phyloP scores from a whole-genome alignment of 2,113 vertebrate species.

The Thamnaconus septentrionalis region DNA sequence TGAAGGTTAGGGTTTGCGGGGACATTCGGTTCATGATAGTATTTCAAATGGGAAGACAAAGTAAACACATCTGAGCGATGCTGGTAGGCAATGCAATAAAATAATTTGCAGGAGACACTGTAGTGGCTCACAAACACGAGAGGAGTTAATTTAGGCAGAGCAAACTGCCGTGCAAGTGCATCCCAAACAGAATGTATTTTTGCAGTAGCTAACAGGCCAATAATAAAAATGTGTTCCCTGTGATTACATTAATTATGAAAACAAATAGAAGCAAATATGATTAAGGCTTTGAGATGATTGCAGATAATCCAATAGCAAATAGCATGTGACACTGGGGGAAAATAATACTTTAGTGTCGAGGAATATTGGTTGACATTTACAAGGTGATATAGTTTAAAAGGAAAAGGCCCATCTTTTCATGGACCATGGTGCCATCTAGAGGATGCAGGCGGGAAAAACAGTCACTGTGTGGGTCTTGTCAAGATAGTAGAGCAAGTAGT shows the following conservation, averaged over 20 bases:
- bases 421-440: slow-evolving; percentile 79
- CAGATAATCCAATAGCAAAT: slow-evolving; percentile 39
- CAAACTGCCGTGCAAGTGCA: too few relatives aligned
- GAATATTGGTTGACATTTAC: slow-evolving; percentile 56
- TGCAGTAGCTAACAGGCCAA: slow-evolving; percentile 20
- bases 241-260: slow-evolving; percentile 47
- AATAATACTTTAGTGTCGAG: slow-evolving; percentile 53
- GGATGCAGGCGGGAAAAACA: slow-evolving; percentile 29
- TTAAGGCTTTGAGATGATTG: slow-evolving; percentile 42
- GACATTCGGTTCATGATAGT: slow-evolving; percentile 35
- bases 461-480: not conserved
- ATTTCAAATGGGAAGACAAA: slow-evolving; percentile 23
- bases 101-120: not conserved
- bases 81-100: too few relatives aligned
- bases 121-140: not conserved
- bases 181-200: slow-evolving; percentile 20
- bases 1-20: slow-evolving; percentile 30
- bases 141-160: too few relatives aligned
- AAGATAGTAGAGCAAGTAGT: not conserved
- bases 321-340: slow-evolving; percentile 49
- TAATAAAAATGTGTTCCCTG: slow-evolving; percentile 43
- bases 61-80: not conserved
- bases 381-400: slow-evolving; percentile 50
- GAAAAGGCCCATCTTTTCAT: slow-evolving; percentile 53
- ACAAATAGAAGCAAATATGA: slow-evolving; percentile 50